Evolutionary conservation across 2,797 vertebrate species (phyloP).

Genomic region (Neostethus bicornis): DNA sequence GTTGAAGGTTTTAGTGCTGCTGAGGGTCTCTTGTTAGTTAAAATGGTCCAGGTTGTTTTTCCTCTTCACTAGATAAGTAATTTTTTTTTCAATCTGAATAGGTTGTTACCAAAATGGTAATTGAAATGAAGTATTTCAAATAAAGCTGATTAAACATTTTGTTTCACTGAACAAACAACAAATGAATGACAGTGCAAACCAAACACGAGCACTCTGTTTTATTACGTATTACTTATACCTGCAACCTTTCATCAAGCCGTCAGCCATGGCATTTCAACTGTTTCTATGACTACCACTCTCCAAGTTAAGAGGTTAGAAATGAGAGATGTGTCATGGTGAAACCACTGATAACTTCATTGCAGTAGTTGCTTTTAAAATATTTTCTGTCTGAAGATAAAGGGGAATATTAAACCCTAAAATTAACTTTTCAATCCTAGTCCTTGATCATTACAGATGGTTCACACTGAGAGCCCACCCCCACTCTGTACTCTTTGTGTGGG

Average conservation of each 20-base stretch:
- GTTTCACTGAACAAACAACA: conserved; percentile 8
- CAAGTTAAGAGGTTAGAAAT: conserved; percentile 46
- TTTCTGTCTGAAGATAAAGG: conserved; percentile 3
- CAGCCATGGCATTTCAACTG: conserved; percentile 57
- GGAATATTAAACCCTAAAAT: conserved; percentile 26
- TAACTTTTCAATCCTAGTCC: conserved; percentile 46
- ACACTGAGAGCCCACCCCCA: conserved; percentile 48
- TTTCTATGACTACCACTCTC: conserved; percentile 58
- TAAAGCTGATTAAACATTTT: conserved; percentile 22
- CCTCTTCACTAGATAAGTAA: conserved; percentile 48
- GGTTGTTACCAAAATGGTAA: conserved; percentile 28
- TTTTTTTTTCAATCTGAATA: conserved; percentile 32
- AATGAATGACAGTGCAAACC: conserved; percentile 28
- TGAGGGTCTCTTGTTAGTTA: conserved; percentile 23
- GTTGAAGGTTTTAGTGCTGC: conserved; percentile 40
- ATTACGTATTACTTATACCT: conserved; percentile 36
- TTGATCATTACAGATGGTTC: conserved; percentile 43
- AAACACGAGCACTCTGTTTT: conserved; percentile 21
- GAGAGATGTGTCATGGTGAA: conserved; percentile 43
- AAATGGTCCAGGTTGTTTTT: conserved; percentile 42
- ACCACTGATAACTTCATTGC: conserved; percentile 19
- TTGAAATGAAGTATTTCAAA: conserved; percentile 23
- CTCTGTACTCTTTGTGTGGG: conserved; percentile 49
- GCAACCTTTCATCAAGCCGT: conserved; percentile 35
- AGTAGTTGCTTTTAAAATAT: conserved; percentile 12